Evolutionary conservation across 2,797 vertebrate genomes (phyloP), one percentile per base, ranked within the genome.

Genomic region (Sebastes taczanowskii): DNA sequence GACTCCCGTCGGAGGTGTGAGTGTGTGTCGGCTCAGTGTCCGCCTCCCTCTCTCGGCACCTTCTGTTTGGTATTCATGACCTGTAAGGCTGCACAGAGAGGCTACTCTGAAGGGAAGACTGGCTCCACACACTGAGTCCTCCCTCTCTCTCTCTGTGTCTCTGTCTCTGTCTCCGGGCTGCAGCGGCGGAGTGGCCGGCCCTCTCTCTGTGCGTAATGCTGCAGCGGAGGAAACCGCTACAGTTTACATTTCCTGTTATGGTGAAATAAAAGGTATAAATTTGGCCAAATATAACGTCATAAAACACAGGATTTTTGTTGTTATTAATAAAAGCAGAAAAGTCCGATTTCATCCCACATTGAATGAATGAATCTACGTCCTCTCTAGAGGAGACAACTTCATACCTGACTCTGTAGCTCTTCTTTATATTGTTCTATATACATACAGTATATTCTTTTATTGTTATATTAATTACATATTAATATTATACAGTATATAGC

Each of bases 31-130:
- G 16, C 58, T 65, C 77, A 60, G 81, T 67, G 74, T 72, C 74
- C n/a, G 25, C 38, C 27, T 38, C 35, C 25, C 71, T 63, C 53
- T 71, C 78, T 22, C 55, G 30, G 74, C 88, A 78, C 80, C 79
- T 81, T 87, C 91, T 92, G 90, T 67, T 94, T 93, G 84, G 82
- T 94, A 93, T 94, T 88, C 94, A 90, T 86, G 78, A 49, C 77
- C 16, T 63, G 93, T 92, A 34, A 59, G 62, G 35, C 78, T 68
- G 72, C 86, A 88, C 66, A 83, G 87, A 87, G 81, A 80, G 81
- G 82, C 72, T 64, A 84, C 85, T 90, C 76, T 92, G 83, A 90
- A 86, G 84, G 80, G 74, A 88, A 86, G 81, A 90, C 90, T 88
- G 87, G 85, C 83, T 84, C 82, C 62, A 65, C 83, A 86, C 72